Evolutionary conservation across 2,797 vertebrate genomes (phyloP).

Genomic region (Cirrhinus molitorella): DNA sequence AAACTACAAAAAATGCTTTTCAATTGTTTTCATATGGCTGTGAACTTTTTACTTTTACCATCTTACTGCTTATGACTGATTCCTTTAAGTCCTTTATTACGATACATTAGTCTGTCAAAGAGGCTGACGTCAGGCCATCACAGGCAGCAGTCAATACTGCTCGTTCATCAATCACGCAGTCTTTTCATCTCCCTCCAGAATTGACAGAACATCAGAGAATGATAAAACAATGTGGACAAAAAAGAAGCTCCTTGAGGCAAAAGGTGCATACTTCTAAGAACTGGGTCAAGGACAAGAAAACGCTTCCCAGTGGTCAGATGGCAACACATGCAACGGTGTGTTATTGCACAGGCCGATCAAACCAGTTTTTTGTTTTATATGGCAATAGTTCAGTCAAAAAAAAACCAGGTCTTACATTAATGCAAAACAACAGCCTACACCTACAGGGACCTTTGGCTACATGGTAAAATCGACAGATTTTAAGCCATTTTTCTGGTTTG

Average conservation of each 20-base stretch:
- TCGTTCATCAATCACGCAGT: conserved; percentile 39
- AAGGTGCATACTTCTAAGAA: conserved; percentile 28
- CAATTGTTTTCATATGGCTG: conserved; percentile 9
- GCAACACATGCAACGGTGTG: neutral
- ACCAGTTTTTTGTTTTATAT: neutral
- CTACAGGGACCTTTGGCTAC: too few relatives aligned
- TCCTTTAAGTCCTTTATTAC: conserved; percentile 18
- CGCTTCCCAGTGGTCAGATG: conserved; percentile 6
- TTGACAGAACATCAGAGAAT: conserved; percentile 40
- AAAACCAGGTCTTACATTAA: neutral
- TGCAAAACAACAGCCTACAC: neutral
- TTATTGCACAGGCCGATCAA: neutral
- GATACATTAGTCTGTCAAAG: conserved; percentile 36
- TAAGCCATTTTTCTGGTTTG: neutral
- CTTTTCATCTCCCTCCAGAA: conserved; percentile 50
- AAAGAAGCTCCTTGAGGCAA: conserved; percentile 32
- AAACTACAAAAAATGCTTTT: neutral
- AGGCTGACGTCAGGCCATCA: conserved; percentile 25
- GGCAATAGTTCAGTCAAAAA: neutral
- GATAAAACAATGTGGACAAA: conserved; percentile 45
- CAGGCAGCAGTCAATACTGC: conserved; percentile 31
- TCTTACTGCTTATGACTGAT: neutral
- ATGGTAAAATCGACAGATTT: neutral
- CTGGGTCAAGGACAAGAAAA: conserved; percentile 40
- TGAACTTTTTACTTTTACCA: neutral